Evolutionary conservation across 2,113 vertebrate genomes (phyloP).

Genomic region (Riparia riparia): DNA sequence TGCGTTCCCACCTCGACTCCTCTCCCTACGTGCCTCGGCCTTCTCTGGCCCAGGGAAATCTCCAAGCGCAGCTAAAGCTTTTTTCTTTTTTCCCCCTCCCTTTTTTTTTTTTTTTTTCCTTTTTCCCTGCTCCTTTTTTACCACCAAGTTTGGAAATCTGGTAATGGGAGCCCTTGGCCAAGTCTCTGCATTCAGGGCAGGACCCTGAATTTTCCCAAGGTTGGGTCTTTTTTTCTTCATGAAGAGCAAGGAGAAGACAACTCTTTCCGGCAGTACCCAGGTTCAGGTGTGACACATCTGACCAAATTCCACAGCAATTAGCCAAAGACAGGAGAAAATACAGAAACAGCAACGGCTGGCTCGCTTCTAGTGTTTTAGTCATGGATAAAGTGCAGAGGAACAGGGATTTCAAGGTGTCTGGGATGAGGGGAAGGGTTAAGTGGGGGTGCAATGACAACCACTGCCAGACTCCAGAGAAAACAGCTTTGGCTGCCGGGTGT

Average conservation of each 20-base stretch:
- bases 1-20: not conserved
- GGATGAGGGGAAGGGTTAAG: not conserved
- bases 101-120: not conserved
- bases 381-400: constrained; percentile 20
- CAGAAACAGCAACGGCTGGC: not conserved
- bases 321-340: not conserved
- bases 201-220: not conserved
- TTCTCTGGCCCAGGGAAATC: not conserved
- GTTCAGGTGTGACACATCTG: rapidly evolving
- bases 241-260: not conserved
- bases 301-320: not conserved
- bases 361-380: not conserved
- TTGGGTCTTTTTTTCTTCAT: not conserved
- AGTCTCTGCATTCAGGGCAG: not conserved
- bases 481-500: not conserved
- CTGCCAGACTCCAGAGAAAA: not conserved
- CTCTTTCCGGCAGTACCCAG: not conserved
- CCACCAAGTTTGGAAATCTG: not conserved
- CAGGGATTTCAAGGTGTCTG: not conserved
- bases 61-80: constrained; percentile 37
- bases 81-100: not conserved
- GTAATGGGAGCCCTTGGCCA: not conserved
- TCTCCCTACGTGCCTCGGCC: not conserved
- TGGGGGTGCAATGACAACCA: not conserved
- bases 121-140: not conserved